Conservation (phyloP, 2,113 vertebrate species). For the Sminthopsis crassicaudata region DNA sequence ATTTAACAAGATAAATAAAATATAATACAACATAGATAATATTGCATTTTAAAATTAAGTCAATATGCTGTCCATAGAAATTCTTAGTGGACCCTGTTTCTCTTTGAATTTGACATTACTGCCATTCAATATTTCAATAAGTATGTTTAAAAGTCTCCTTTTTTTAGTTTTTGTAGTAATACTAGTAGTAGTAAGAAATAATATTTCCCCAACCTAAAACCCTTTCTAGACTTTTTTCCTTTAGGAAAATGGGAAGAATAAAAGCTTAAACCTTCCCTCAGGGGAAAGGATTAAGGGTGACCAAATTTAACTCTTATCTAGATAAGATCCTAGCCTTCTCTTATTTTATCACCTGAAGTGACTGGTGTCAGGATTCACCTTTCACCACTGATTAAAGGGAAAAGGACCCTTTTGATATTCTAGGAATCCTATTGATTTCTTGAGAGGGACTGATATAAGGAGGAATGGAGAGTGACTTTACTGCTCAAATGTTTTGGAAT, state of each 20-base stretch:
- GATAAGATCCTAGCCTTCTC: neutral
- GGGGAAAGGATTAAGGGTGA: neutral
- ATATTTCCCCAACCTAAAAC: neutral
- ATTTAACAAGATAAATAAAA: neutral
- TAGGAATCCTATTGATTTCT: neutral
- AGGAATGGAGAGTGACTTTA: neutral
- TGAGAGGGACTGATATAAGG: neutral
- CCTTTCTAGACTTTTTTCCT: neutral
- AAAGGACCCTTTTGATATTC: neutral
- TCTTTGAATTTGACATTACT: neutral
- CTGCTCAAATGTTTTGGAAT: neutral
- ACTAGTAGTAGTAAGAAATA: neutral
- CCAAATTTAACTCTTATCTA: neutral
- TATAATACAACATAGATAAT: neutral
- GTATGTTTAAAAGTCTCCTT: neutral
- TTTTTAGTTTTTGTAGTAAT: neutral
- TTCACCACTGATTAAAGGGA: neutral
- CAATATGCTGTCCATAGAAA: neutral
- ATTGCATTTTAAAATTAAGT: neutral
- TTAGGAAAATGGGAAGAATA: neutral
- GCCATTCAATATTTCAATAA: neutral
- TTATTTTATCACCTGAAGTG: neutral
- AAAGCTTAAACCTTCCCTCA: neutral
- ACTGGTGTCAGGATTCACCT: neutral
- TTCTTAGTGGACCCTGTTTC: neutral